Percentiles rank a stretch among this genome's conserved stretches.
Conservation (phyloP, 1,140 invertebrate species). For the Thrips palmi region DNA sequence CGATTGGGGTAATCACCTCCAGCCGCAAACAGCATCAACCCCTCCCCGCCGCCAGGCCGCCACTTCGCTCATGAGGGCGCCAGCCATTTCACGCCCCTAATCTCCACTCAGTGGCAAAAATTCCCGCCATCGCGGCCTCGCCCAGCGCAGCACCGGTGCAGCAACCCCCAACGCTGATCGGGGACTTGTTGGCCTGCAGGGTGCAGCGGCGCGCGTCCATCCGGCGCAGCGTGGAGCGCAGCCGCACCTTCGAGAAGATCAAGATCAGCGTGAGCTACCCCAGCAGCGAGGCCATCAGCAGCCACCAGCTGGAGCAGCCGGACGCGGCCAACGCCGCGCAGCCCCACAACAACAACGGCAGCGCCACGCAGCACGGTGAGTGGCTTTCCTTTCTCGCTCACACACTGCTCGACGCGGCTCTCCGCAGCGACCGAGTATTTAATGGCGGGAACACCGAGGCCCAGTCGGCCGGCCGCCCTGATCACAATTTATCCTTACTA, state of each 20-base stretch:
- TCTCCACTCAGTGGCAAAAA: too few species aligned
- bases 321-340: slow-evolving; percentile 9
- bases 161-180: slow-evolving; percentile 5
- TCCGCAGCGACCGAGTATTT: too few species aligned
- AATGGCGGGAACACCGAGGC: too few species aligned
- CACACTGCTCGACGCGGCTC: too few species aligned
- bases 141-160: slow-evolving; percentile 8
- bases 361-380: slow-evolving; percentile 14
- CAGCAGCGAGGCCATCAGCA: slow-evolving; percentile 49
- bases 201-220: slow-evolving; percentile 5
- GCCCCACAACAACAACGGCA: slow-evolving; percentile 11
- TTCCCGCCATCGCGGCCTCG: slow-evolving; percentile 6
- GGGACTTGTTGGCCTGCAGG: slow-evolving; percentile 4
- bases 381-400: slow-evolving; percentile 10
- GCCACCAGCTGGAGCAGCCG: slow-evolving; percentile 22
- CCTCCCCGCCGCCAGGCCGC: too few species aligned
- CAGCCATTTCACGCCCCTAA: too few species aligned
- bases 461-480: too few species aligned
- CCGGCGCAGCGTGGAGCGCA: slow-evolving; percentile 8
- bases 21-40: too few species aligned
- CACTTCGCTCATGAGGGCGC: too few species aligned
- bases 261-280: slow-evolving; percentile 70
- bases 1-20: too few species aligned
- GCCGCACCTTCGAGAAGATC: slow-evolving; percentile 45
- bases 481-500: too few species aligned